These are phyloP conservation scores for Andrena fulva DNA, from an alignment of 2,888 invertebrate genomes.

Conservation along the genomic window DNA sequence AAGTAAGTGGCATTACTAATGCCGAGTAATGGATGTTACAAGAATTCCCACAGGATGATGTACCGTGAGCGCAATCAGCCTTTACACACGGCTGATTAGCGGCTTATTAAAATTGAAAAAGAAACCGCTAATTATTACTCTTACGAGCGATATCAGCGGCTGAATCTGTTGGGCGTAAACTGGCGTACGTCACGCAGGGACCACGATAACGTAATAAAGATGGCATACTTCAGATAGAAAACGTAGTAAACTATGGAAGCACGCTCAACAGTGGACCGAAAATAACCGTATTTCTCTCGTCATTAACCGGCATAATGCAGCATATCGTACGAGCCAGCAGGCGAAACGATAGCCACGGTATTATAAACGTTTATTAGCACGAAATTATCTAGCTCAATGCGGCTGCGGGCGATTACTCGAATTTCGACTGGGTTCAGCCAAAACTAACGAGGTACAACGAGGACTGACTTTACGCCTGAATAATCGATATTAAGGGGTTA, in stretches of 20 bases:
- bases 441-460: constrained; percentile 17
- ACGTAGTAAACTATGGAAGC: constrained; percentile 75
- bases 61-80: constrained; percentile 34
- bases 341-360: constrained; percentile 45
- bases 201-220: constrained; percentile 79
- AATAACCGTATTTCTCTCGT: constrained; percentile 72
- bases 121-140: constrained; percentile 77
- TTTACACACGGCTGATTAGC: constrained; percentile 62
- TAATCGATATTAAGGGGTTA: constrained; percentile 4
- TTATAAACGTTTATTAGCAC: constrained; percentile 61
- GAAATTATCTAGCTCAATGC: constrained; percentile 51
- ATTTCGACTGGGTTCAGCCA: constrained; percentile 28
- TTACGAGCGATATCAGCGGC: constrained; percentile 73
- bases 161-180: constrained; percentile 75
- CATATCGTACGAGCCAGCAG: constrained; percentile 56
- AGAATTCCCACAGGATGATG: constrained; percentile 39
- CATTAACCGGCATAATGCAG: constrained; percentile 64
- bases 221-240: constrained; percentile 78
- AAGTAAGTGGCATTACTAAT: constrained; percentile 50
- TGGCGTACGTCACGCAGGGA: constrained; percentile 74
- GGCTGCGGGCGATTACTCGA: constrained; percentile 22
- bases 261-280: constrained; percentile 70
- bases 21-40: constrained; percentile 22
- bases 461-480: background rate
- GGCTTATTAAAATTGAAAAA: constrained; percentile 76